Conservation (phyloP, 2,113 vertebrate genomes). For the Pelodiscus sinensis region DNA sequence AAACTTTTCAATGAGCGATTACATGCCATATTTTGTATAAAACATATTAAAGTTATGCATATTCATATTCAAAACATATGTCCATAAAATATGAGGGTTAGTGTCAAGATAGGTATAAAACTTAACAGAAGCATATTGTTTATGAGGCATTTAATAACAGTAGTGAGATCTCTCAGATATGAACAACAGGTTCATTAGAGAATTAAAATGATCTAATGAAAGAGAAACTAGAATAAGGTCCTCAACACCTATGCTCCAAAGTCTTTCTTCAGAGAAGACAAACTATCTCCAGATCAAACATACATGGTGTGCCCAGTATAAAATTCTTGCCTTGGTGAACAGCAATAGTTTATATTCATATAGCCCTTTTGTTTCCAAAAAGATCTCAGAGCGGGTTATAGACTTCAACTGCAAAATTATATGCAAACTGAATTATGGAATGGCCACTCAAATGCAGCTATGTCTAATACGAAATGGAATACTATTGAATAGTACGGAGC, state of each 20-base stretch:
- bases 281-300: not conserved
- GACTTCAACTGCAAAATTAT: not conserved
- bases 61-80: too few relatives aligned
- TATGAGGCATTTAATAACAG: not conserved
- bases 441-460: not conserved
- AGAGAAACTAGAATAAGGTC: accelerated
- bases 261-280: not conserved
- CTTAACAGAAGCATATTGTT: not conserved
- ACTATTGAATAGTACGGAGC: not conserved
- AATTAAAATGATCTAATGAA: accelerated
- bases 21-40: too few relatives aligned
- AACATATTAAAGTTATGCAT: too few relatives aligned
- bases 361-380: not conserved
- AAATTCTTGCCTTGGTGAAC: not conserved
- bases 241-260: not conserved
- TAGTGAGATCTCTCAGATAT: not conserved
- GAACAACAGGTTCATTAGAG: not conserved
- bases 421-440: not conserved
- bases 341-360: not conserved
- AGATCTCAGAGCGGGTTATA: not conserved
- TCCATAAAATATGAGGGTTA: too few relatives aligned
- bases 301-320: not conserved
- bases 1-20: too few relatives aligned
- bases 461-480: not conserved
- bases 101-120: not conserved